A percentile compares a stretch with the other conserved stretches of the same genome.
Conservation (phyloP, 2,888 invertebrate genomes). For the Sphinx pinastri region DNA sequence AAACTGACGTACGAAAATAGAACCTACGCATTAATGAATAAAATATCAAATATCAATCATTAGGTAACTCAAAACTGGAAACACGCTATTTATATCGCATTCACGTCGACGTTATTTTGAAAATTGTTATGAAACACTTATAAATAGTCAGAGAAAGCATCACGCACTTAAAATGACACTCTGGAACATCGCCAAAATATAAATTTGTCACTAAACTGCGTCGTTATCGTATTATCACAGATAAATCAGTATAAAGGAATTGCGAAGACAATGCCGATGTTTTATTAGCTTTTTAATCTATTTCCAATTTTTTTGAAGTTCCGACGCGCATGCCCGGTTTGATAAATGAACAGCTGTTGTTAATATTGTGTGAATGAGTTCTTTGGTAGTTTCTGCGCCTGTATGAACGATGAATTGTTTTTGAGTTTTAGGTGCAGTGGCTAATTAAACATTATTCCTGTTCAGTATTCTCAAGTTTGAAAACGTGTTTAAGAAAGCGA, state of each 20-base stretch:
- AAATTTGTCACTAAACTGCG: slow-evolving; percentile 38
- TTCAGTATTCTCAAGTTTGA: neutral
- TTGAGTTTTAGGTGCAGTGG: neutral
- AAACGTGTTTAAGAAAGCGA: too few relatives aligned
- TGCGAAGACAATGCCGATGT: slow-evolving; percentile 2
- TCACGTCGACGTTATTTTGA: slow-evolving; percentile 18
- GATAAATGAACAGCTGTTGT: slow-evolving; percentile 14
- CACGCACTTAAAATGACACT: slow-evolving; percentile 26
- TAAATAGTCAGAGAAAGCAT: slow-evolving; percentile 23
- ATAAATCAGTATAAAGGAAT: slow-evolving; percentile 22
- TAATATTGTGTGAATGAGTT: slow-evolving; percentile 7
- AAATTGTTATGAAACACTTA: slow-evolving; percentile 25
- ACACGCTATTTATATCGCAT: slow-evolving; percentile 12
- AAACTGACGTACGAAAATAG: neutral
- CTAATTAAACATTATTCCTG: neutral
- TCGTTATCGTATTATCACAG: slow-evolving; percentile 30
- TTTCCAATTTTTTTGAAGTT: slow-evolving; percentile 28
- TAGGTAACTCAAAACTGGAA: neutral
- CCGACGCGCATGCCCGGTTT: slow-evolving; percentile 4
- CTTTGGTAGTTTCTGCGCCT: neutral
- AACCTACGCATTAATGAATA: neutral
- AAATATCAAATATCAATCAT: neutral
- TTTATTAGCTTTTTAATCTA: slow-evolving; percentile 31
- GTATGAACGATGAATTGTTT: neutral
- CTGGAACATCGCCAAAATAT: slow-evolving; percentile 41